Conservation (phyloP, 2,888 invertebrate species). For the Platerodrilus igneus region DNA sequence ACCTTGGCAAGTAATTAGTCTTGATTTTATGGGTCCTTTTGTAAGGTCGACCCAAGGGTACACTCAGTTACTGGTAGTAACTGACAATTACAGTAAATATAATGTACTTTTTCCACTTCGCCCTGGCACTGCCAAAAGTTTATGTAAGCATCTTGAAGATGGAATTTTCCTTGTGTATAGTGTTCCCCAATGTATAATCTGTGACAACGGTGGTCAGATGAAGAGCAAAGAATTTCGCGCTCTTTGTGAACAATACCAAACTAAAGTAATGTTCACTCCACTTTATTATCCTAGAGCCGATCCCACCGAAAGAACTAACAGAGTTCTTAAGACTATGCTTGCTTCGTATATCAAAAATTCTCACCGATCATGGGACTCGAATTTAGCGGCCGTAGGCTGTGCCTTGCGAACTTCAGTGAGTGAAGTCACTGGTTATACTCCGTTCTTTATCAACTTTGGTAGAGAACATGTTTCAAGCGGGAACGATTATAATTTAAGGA, state of each 20-base stretch:
- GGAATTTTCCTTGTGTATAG: background rate
- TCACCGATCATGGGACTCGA: background rate
- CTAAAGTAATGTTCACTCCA: too few relatives aligned
- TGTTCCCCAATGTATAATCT: background rate
- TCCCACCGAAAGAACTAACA: constrained; percentile 32
- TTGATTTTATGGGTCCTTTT: constrained; percentile 23
- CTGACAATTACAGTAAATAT: constrained; percentile 11
- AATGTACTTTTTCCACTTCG: background rate
- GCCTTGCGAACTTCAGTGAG: too few relatives aligned
- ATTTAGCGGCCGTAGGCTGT: too few relatives aligned
- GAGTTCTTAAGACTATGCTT: constrained; percentile 33
- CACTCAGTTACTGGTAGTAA: constrained; percentile 4
- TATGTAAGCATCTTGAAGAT: background rate
- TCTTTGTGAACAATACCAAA: background rate
- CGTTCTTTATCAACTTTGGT: too few relatives aligned
- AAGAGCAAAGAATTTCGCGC: background rate
- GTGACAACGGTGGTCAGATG: background rate
- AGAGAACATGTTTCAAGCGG: too few relatives aligned
- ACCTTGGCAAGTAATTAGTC: constrained; percentile 25
- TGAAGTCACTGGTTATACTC: too few relatives aligned
- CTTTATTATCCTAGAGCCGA: constrained; percentile 34
- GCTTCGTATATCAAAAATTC: constrained; percentile 7
- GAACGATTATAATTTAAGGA: too few relatives aligned
- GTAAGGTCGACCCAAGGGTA: constrained; percentile 5
- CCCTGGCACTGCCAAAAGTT: background rate